A percentile compares a stretch with the other conserved stretches of the same genome.
phyloP scores from a whole-genome alignment of 1,140 invertebrate genomes.

The Danaus melanippus region DNA sequence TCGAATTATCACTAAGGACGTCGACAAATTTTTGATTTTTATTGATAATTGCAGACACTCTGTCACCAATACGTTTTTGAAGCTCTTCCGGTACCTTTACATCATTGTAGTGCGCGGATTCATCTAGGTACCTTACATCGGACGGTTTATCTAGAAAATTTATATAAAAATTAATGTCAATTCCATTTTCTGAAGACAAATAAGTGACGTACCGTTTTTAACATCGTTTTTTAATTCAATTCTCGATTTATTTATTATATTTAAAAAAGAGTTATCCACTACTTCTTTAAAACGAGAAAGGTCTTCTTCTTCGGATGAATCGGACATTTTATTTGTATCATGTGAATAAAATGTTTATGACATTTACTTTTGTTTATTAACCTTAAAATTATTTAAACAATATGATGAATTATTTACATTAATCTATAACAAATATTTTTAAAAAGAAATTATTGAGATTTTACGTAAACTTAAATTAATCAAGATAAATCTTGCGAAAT shows the following conservation, averaged over 20 bases:
- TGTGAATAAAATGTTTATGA: not conserved
- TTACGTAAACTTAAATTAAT: too few species aligned
- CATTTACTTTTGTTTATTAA: too few species aligned
- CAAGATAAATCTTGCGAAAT: too few species aligned
- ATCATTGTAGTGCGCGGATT: conserved; percentile 56
- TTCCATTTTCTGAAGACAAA: not conserved
- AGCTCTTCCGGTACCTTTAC: conserved; percentile 48
- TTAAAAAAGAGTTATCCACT: conserved; percentile 45
- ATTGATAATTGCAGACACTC: conserved; percentile 48
- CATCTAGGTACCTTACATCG: conserved; percentile 49
- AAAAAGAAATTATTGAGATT: too few species aligned
- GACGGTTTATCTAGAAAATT: conserved; percentile 31
- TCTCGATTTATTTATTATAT: conserved; percentile 30
- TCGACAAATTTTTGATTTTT: conserved; percentile 49
- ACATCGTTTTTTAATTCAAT: conserved; percentile 7
- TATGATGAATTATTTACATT: too few species aligned
- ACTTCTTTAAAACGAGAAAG: conserved; percentile 54
- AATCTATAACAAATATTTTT: too few species aligned
- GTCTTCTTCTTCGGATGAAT: conserved; percentile 61
- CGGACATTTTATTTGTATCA: conserved; percentile 33
- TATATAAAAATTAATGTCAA: not conserved
- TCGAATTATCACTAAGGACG: conserved; percentile 13
- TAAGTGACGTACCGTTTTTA: conserved; percentile 3
- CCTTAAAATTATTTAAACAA: too few species aligned
- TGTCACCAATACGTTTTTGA: conserved; percentile 48